phyloP scores from a whole-genome alignment of 2,113 vertebrate species.

The Malurus melanocephalus region DNA sequence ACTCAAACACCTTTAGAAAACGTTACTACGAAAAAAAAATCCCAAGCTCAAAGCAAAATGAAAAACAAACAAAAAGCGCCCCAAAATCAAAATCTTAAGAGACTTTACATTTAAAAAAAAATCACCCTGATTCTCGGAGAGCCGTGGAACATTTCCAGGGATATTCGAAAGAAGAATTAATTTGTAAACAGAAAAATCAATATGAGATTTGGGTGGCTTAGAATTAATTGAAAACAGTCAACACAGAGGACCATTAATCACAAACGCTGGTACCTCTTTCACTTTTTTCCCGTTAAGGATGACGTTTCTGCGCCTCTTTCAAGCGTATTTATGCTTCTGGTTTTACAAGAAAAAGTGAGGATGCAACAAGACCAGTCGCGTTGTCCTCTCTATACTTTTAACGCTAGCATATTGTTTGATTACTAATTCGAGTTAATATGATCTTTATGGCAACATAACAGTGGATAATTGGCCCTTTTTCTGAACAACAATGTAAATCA shows the following conservation, averaged over 20 bases:
- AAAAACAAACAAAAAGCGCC: neutral
- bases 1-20: neutral
- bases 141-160: neutral
- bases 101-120: neutral
- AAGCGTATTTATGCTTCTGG: conserved; percentile 43
- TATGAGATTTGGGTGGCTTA: conserved; percentile 42
- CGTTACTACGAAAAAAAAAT: neutral
- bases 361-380: conserved; percentile 66
- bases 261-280: neutral
- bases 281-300: conserved; percentile 13
- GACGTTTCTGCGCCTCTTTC: conserved; percentile 44
- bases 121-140: neutral
- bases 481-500: conserved; percentile 88
- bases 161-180: neutral
- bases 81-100: neutral
- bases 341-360: conserved; percentile 72
- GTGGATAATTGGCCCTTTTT: conserved; percentile 90
- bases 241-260: conserved; percentile 53
- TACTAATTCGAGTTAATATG: conserved; percentile 94
- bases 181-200: conserved; percentile 36
- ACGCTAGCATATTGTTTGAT: conserved; percentile 84
- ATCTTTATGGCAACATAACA: conserved; percentile 91
- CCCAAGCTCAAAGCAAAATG: neutral
- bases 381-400: conserved; percentile 74
- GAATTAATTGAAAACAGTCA: conserved; percentile 66